These are phyloP conservation scores for Rhincodon typus DNA, from an alignment of 2,797 vertebrate species.

Conservation along the genomic window DNA sequence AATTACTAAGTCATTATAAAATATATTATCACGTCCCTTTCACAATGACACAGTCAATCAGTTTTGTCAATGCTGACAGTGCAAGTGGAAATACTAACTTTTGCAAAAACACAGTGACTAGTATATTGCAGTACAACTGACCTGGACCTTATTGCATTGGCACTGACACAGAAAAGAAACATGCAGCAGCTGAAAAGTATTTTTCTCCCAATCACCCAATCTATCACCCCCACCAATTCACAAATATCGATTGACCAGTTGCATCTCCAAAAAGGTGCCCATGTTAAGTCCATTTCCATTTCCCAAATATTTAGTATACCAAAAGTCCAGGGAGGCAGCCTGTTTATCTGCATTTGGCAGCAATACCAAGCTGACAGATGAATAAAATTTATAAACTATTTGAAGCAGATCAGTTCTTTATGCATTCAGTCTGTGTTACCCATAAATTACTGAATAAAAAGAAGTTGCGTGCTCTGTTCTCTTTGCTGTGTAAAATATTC, in stretches of 20 bases:
- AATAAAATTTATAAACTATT: slow-evolving; percentile 44
- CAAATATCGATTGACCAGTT: background rate
- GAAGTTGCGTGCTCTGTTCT: background rate
- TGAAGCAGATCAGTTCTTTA: slow-evolving; percentile 35
- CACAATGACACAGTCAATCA: background rate
- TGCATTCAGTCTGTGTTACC: slow-evolving; percentile 34
- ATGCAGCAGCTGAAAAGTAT: background rate
- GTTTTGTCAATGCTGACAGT: background rate
- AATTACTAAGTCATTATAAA: background rate
- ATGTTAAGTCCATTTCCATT: slow-evolving; percentile 16
- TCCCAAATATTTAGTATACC: background rate
- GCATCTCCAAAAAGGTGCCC: background rate
- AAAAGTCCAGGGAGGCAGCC: background rate
- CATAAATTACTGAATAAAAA: background rate
- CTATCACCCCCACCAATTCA: background rate
- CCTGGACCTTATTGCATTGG: background rate
- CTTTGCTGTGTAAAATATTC: background rate
- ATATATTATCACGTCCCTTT: background rate
- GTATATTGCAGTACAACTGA: background rate
- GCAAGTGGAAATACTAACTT: background rate
- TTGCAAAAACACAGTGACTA: background rate
- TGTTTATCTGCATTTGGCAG: slow-evolving; percentile 37
- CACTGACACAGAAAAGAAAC: background rate
- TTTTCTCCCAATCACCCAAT: no score
- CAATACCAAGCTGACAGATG: slow-evolving; percentile 35